Base-by-base conservation (phyloP, 2,888 invertebrate species). In the Xanthorhoe spadicearia region DNA sequence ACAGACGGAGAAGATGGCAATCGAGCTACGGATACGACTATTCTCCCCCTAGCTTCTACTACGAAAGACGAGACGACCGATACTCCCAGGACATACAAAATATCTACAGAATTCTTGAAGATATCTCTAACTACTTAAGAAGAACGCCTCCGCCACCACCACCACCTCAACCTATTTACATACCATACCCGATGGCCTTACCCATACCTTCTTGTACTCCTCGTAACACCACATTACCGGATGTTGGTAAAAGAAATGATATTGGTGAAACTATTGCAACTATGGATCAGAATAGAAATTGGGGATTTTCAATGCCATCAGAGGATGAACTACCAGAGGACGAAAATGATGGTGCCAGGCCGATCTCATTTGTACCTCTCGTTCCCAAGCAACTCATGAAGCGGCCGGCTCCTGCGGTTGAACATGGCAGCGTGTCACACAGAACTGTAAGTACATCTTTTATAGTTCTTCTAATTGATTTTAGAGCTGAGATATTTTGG, bases 131-230 rank as follows among this genome's bases (percentile, higher is more conserved):
- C 10, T 80, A 82, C 43, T 64, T 89, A 13, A 84, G 73, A 62
- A 78, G 82, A 15, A 82, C 83, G 1, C 81, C 79, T 4, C 72
- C 74, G 0, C 79, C 83, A 1, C 83, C 77, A 1, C 83, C 77
- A 0, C 78, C 82, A n/a, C 86, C 87, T 0, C 88, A 88, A 59
- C 86, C 87, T 2, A 83, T 90, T 61, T 91, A 90, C 74, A 77
- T 92, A 32, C 89, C 85, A 0, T 89, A 88, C 61, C 85, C 88
- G 2, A 78, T 90, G 8, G 80, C 83, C 2, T 83, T 84, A 54
- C 82, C 83, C 7, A 83, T 81, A 55, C 71, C 71, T 10, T 55
- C 75, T 8, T 87, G 88, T 64, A 70, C 73, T 19, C 69, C 77
- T n/a, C 61, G 63, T 46, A 67, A 63, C 10, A 46, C 61, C 15